Conservation (phyloP, 2,888 invertebrate genomes). For the Coleophora deauratella region DNA sequence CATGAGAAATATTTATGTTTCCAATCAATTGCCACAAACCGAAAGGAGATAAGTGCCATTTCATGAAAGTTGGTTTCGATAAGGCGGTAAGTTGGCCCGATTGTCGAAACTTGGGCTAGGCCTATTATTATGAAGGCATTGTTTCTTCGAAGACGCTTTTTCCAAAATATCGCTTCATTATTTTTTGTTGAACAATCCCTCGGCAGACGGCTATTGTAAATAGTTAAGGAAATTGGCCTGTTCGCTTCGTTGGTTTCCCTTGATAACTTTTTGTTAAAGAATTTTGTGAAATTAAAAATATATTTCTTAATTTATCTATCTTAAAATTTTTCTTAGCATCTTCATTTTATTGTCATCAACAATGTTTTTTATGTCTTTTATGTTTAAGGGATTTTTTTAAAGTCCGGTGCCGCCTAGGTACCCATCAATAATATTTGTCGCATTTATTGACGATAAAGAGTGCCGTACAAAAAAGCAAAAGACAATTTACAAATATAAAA, state of each 20-base stretch:
- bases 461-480: no score
- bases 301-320: neutral
- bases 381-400: no score
- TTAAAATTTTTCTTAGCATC: neutral
- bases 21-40: conserved; percentile 41
- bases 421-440: neutral
- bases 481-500: neutral
- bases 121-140: conserved; percentile 49
- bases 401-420: no score
- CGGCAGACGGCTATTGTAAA: conserved; percentile 20
- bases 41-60: conserved; percentile 54
- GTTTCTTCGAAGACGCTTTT: conserved; percentile 45
- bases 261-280: neutral
- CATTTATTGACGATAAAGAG: no score
- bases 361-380: no score
- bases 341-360: no score
- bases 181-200: conserved; percentile 40
- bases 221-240: conserved; percentile 31
- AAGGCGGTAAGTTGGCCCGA: conserved; percentile 39
- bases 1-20: conserved; percentile 20
- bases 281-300: neutral
- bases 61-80: conserved; percentile 43
- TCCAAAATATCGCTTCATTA: conserved; percentile 49
- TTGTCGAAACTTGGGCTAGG: conserved; percentile 40
- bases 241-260: no score